Conservation (phyloP, 1,140 invertebrate species). For the Tigriopus japonicus region DNA sequence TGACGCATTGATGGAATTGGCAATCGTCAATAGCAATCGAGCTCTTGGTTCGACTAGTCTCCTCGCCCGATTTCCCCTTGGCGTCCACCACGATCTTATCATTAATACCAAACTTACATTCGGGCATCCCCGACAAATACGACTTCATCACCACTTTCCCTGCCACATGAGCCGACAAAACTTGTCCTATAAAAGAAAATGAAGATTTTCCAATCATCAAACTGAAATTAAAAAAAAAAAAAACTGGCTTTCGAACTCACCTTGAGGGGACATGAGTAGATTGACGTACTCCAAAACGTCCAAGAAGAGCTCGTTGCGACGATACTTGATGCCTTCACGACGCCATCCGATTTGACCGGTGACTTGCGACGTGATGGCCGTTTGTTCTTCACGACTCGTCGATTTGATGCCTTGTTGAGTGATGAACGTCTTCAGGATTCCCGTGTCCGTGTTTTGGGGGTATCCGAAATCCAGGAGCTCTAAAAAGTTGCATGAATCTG, state of each 20-base stretch:
- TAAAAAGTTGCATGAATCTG: no score
- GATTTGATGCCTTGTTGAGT: conserved; percentile 98
- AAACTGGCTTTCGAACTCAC: conserved; percentile 26
- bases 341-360: conserved; percentile 99
- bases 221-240: no score
- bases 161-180: conserved; percentile 94
- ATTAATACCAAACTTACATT: conserved; percentile 99
- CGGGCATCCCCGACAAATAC: conserved; percentile 97
- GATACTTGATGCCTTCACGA: conserved; percentile 95
- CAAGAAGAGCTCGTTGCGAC: conserved; percentile 93
- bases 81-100: conserved; percentile 99
- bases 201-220: no score
- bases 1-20: conserved; percentile 99
- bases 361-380: conserved; percentile 96
- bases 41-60: conserved; percentile 24
- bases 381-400: conserved; percentile 95
- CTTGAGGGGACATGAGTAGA: conserved; percentile 97
- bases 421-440: conserved; percentile 96
- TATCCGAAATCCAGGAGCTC: conserved; percentile 99
- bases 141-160: conserved; percentile 99
- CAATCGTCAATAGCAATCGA: conserved; percentile 70
- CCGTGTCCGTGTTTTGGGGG: conserved; percentile 98
- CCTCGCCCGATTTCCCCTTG: conserved; percentile 49
- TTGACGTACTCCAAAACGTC: conserved; percentile 99
- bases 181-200: conserved; percentile 57